Base-by-base conservation (phyloP, 2,888 invertebrate species). In the Agrotis segetum region DNA sequence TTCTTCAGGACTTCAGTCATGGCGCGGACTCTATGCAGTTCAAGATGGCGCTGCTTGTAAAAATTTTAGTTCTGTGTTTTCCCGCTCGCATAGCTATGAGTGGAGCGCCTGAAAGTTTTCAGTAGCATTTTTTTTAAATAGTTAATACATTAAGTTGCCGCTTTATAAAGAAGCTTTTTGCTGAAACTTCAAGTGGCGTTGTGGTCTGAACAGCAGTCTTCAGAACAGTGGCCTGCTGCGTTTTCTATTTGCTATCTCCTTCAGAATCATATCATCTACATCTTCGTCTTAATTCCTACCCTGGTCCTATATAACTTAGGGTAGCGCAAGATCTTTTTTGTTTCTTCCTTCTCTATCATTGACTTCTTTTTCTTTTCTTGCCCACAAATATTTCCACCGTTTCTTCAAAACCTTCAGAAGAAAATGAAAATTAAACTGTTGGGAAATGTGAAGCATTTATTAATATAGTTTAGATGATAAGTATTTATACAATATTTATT, bases 401-500 rank as follows among this genome's bases (percentile, higher is more conserved):
- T n/a, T 56, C 56, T 13, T 56, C 5, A 55, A 17, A 4, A 55
- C n/a, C 13, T 34, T 56, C n/a, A n/a, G 13, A 17, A 9, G 17
- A 29, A 55, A 29, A 55, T 17, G 17, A 29, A 29, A 24, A 55
- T 17, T 29, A 29, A 11, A 56, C 17, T 2, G 4, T 29, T 17
- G 11, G 11, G 29, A 29, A 29, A 17, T 5, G n/a, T 6, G 6
- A n/a, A 56, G 34, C 56, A 56, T 56, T 56, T 56, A 34, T 56
- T 56, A 56, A n/a, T 34, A 14, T 34, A 56, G n/a, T n/a, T 56
- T 56, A 34, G 56, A 7, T 56, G 5, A 14, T 34, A 34, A 34
- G 34, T 56, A 56, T 34, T 34, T 56, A 34, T 0, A 65, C 19
- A 47, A 66, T 14, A 1, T 66, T 66, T 47, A 47, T 64, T 66